Base-by-base conservation (phyloP, 2,797 vertebrate species). In the Galago senegalensis region DNA sequence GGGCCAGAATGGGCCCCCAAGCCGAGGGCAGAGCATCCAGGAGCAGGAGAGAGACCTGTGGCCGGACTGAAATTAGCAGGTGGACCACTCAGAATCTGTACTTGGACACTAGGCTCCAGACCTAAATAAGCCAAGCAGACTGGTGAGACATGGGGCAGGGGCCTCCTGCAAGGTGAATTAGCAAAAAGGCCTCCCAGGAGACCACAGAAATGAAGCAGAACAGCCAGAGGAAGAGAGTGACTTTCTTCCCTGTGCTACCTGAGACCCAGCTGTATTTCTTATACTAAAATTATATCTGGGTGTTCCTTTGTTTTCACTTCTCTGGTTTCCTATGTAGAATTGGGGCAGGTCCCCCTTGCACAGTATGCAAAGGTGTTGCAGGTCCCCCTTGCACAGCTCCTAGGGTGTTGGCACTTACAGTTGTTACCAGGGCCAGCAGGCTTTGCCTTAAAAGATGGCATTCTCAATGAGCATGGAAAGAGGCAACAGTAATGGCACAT, bases 381-480 rank as follows among this genome's bases (percentile, higher is more conserved):
- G 37, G 43, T 65, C n/a, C 23, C 91, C 27, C 53, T 53, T 43
- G 5, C 40, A 43, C 37, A 56, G 25, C 16, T 81, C 76, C 5
- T 46, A 79, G 75, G 20, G 29, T 61, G 5, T 49, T 91, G 61
- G 2, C 17, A 37, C 12, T 91, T 91, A 63, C 9, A 46, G 27
- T 16, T 61, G 40, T 27, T 76, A 37, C 40, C 46, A 31, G 10
- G 18, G 27, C 25, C 93, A n/a, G 10, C 31, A 80, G 9, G 13
- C 4, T 53, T 89, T 81, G 43, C 46, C 27, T 73, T 90, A 46
- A 25, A 93, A 90, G 25, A 92, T 81, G 67, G 4, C 34, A 83
- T 75, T 93, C 49, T 94, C 87, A 83, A 23, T 46, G 79, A 92
- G 93, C 69, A 53, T 20, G 21, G 53, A 72, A 93, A 91, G 18